Evolutionary conservation across 64 coral and sea anemone genomes (phyloP), one percentile per base, ranked within the genome.

Genomic region (Montipora sp.): DNA sequence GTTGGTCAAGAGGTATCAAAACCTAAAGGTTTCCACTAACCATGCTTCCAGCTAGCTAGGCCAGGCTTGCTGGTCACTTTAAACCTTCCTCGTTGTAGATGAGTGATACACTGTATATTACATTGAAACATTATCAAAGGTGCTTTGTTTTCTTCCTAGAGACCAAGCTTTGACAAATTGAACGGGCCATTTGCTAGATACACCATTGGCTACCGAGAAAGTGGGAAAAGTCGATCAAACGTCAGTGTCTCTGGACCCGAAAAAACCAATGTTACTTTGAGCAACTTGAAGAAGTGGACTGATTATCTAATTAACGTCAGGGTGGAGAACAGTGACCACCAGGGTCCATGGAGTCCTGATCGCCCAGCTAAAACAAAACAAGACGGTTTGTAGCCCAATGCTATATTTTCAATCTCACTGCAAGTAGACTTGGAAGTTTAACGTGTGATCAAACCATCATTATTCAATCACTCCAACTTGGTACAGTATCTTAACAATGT

Each of bases 331-430:
- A 7, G 19, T 4, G 68, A 72, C 22, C 18, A 19, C 23, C 4
- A 0, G 14, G 21, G 68, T 7, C 68, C 68, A 20, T 72, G 16
- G 68, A 72, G 68, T 22, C 19, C 0, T 72, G 68, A 20, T 19
- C 16, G 8, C 5, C 13, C 1, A 72, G n/a, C 22, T 72, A 19
- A 18, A 20, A 72, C 68, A 20, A 4, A 21, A 22, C 68, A 72
- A 22, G 68, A 72, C 1, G 68, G 68, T 72, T 21, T 21, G 68
- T 72, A 0, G 3, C 60, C 60, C 18, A 22, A 21, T 67, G 12
- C 0, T 12, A 0, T 4, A 1, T 15, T 0, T 67, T 67, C 8
- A 67, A 0, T 67, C 0, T 0, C 12, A 14, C 4, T 16, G 4
- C 11, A 16, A 67, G 16, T 12, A 67, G 3, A 19, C 13, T 67